Base-by-base conservation (phyloP, 37 sponge, comb jelly and placozoan genomes). In the Agelas oroides region DNA sequence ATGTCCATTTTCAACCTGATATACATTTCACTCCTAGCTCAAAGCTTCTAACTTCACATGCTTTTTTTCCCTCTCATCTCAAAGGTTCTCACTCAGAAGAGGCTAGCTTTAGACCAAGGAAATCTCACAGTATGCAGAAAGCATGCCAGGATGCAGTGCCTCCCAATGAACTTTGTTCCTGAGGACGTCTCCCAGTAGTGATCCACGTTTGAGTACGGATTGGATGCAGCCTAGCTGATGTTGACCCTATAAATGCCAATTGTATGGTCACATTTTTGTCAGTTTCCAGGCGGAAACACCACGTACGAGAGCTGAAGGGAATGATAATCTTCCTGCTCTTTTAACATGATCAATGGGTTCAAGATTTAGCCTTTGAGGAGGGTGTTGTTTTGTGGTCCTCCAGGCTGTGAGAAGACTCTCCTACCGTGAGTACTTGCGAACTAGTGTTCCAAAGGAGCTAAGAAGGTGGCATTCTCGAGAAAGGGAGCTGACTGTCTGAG, bases 401-500 rank as follows among this genome's bases (percentile, higher is more conserved):
- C 97, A 16, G 97, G 97, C 19, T 95, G 96, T 37, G 97, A 95
- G 31, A 97, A 97, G 84, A 97, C 97, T 0, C 89, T 97, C 52
- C 89, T 97, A 33, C 95, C 97, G 8, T 70, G 97, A 40, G 97
- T 91, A 3, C 87, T 97, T 60, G 95, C 97, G 62, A 97, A 97
- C 52, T 93, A 97, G 81, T 95, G 95, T 64, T 87, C 92, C 23
- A 92, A 90, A 41, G 95, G 90, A 18, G 95, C 88, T 0, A 87
- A 83, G 64, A 92, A 90, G 75, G 96, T 97, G 25, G 91, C 97
- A 28, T 97, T 97, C 80, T 97, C 95, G 97, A 83, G 97, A 54
- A 97, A 97, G 65, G 97, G 97, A 76, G 97, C 97, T 0, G 97
- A 97, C 63, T 97, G 97, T 36, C 90, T 97, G 24, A 97, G 97